Conservation (phyloP, 2,888 invertebrate genomes). For the Stenodera caucasica region DNA sequence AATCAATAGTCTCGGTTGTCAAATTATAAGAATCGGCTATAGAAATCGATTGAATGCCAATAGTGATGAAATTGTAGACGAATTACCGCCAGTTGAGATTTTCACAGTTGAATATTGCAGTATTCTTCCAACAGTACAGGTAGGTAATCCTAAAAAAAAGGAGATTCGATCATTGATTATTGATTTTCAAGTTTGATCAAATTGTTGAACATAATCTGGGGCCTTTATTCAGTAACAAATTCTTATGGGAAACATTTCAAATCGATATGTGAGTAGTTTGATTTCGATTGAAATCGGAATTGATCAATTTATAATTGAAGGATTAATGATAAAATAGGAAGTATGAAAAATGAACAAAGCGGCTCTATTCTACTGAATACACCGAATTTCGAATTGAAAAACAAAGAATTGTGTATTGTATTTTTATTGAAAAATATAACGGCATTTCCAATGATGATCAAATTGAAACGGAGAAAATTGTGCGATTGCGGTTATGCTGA, state of each 20-base stretch:
- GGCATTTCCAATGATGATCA: constrained; percentile 38
- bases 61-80: constrained; percentile 28
- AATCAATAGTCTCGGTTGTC: constrained; percentile 44
- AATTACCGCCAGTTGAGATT: constrained; percentile 37
- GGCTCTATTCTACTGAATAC: constrained; percentile 36
- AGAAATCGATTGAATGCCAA: constrained; percentile 39
- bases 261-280: constrained; percentile 49
- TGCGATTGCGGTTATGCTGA: constrained; percentile 48
- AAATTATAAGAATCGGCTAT: constrained; percentile 49
- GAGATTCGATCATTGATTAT: too few species aligned
- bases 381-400: constrained; percentile 45
- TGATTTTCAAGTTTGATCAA: constrained; percentile 49
- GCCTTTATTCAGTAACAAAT: constrained; percentile 47
- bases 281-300: neutral
- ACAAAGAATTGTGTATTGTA: constrained; percentile 41
- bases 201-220: constrained; percentile 49
- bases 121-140: constrained; percentile 50
- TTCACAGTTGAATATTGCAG: constrained; percentile 46
- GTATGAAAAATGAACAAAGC: constrained; percentile 35
- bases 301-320: constrained; percentile 31
- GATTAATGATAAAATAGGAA: constrained; percentile 42
- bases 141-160: too few species aligned
- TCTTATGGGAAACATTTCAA: constrained; percentile 52
- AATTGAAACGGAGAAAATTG: constrained; percentile 46
- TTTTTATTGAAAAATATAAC: constrained; percentile 48